Base-by-base conservation (phyloP, 2,797 vertebrate genomes). In the Acanthurus leucopareius region DNA sequence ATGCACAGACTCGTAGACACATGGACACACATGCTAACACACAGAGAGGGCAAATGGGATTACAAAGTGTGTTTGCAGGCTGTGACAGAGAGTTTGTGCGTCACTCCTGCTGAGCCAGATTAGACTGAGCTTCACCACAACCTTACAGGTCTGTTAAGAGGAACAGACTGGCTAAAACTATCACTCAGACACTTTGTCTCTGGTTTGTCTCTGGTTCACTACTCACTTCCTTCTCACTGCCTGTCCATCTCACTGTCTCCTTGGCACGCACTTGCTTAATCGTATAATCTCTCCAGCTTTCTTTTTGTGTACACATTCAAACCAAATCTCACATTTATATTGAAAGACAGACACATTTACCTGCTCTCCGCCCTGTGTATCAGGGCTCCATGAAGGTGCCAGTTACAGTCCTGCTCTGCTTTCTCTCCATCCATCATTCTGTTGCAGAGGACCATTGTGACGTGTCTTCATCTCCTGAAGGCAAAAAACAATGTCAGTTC, bases 21-120 rank as follows among this genome's bases (percentile, higher is more conserved):
- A 60, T 58, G 69, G 45, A 58, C 38, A 67, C n/a, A 69, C 64
- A 69, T 28, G 63, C 60, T 35, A 4, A 51, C 47, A 10, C 32
- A 63, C 75, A 59, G 80, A 69, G 54, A 19, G 74, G 48, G 57
- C 77, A 90, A 91, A 93, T 88, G 79, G 85, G 92, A 93, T 94
- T 94, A 95, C 32, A 42, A 52, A 32, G 80, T 82, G 76, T 82
- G 89, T 90, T 84, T 91, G 84, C 71, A 86, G 80, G 74, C 79
- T 69, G 65, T 80, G 70, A 69, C 85, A 66, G 83, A 54, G 75
- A 73, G 65, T 84, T 70, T 80, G 84, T 93, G 91, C 91, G 91
- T 94, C 93, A 94, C 84, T 85, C 75, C 75, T 2, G 56, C 89
- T 95, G 92, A 95, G 92, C 93, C 92, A 91, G 94, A 94, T 95